Evolutionary conservation across 2,797 vertebrate genomes (phyloP).

Genomic region (Erpetoichthys calabaricus): DNA sequence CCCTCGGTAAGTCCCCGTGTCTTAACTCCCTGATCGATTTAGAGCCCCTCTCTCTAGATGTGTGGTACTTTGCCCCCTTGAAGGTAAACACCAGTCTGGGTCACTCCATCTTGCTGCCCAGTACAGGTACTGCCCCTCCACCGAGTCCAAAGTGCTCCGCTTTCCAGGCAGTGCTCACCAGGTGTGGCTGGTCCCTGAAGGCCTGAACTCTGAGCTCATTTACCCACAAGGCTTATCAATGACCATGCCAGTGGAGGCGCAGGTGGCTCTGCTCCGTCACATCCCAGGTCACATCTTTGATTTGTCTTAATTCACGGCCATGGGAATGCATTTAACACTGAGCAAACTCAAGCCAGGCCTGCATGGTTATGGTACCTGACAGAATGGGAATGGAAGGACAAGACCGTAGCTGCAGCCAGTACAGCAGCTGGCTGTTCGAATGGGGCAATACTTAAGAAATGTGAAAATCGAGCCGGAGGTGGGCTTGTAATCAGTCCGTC

Average conservation of each 20-base stretch:
- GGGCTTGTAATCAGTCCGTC: too few relatives aligned
- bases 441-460: too few relatives aligned
- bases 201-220: constrained; percentile 71
- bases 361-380: too few relatives aligned
- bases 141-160: constrained; percentile 81
- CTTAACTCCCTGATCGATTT: constrained; percentile 1
- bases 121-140: constrained; percentile 85
- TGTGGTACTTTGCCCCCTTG: background rate
- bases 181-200: constrained; percentile 92
- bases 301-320: too few relatives aligned
- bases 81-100: too few relatives aligned
- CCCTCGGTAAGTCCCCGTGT: constrained; percentile 56
- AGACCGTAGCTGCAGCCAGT: too few relatives aligned
- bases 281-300: constrained; percentile 44
- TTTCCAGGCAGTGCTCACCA: constrained; percentile 79
- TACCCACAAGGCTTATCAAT: constrained; percentile 90
- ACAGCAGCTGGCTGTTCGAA: too few relatives aligned
- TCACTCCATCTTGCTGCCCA: background rate
- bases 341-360: too few relatives aligned
- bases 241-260: constrained; percentile 74
- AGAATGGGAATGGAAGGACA: too few relatives aligned
- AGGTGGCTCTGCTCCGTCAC: constrained; percentile 71
- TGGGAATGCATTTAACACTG: too few relatives aligned
- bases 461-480: too few relatives aligned
- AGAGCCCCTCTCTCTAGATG: constrained; percentile 2